Percentiles rank a stretch among this genome's conserved stretches.
phyloP scores from a whole-genome alignment of 2,888 invertebrate species.

The Apodemia zela region DNA sequence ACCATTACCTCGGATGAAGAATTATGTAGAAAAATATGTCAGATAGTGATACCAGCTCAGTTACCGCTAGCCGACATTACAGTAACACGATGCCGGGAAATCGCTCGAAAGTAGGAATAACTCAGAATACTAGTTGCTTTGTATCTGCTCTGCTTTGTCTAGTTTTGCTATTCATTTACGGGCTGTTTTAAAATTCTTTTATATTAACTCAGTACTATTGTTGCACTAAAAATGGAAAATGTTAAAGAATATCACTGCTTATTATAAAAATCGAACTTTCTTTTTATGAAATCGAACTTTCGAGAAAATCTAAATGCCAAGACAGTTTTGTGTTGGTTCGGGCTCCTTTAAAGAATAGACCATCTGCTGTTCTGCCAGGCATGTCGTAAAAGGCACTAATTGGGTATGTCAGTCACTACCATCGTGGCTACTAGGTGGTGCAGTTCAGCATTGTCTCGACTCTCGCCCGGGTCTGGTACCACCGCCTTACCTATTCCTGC shows the following conservation, averaged over 20 bases:
- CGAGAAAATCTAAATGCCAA: not conserved
- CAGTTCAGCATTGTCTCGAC: no score
- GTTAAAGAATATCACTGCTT: not conserved
- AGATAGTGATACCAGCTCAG: constrained; percentile 38
- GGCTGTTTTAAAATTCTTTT: constrained; percentile 15
- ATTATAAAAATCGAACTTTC: not conserved
- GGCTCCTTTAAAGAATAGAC: no score
- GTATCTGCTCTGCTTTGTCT: constrained; percentile 28
- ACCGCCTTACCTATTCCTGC: no score
- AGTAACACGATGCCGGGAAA: constrained; percentile 52
- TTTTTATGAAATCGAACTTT: not conserved
- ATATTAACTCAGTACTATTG: constrained; percentile 9
- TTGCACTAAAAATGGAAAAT: not conserved
- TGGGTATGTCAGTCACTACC: no score
- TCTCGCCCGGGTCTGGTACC: no score
- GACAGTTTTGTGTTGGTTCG: no score
- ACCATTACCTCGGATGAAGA: constrained; percentile 6
- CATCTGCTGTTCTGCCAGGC: no score
- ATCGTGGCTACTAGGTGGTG: no score
- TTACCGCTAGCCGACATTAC: constrained; percentile 46
- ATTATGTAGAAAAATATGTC: constrained; percentile 22
- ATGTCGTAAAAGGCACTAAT: no score
- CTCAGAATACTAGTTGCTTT: constrained; percentile 39
- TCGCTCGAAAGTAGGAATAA: constrained; percentile 49
- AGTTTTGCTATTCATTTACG: constrained; percentile 13